Evolutionary conservation across 2,888 invertebrate species (phyloP).

Genomic region (Zygothrica quintamaculata): DNA sequence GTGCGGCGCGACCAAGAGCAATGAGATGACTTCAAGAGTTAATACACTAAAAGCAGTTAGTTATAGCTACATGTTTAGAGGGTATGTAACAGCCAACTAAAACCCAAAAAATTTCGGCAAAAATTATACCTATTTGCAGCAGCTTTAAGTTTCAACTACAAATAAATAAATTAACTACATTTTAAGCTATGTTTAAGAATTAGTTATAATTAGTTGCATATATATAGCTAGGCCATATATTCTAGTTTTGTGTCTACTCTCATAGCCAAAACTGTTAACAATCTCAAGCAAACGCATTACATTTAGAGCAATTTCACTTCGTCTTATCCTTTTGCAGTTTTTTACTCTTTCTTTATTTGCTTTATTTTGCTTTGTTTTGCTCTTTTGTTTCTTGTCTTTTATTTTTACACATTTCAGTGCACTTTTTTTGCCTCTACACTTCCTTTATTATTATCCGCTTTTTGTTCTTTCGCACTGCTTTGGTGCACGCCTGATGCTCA

Average conservation of each 20-base stretch:
- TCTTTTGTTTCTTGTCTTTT: slow-evolving; percentile 5
- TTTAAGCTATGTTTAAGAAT: too few species aligned
- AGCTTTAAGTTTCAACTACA: too few species aligned
- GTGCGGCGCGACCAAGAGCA: slow-evolving; percentile 44
- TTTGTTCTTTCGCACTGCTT: slow-evolving; percentile 39
- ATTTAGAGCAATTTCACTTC: slow-evolving; percentile 44
- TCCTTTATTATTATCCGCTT: slow-evolving; percentile 1
- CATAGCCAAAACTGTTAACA: too few species aligned
- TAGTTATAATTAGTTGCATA: too few species aligned
- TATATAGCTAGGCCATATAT: too few species aligned
- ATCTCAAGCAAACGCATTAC: too few species aligned
- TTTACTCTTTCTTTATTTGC: slow-evolving; percentile 10
- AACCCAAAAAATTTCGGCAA: too few species aligned
- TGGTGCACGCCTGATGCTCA: slow-evolving; percentile 64
- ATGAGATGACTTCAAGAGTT: slow-evolving; percentile 26
- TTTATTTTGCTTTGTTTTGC: slow-evolving; percentile 13
- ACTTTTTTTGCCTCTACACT: neutral
- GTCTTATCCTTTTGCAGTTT: slow-evolving; percentile 11
- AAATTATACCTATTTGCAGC: too few species aligned
- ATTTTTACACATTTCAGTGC: neutral
- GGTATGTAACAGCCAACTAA: too few species aligned
- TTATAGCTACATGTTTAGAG: too few species aligned
- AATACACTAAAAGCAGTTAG: slow-evolving; percentile 23
- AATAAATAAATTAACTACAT: too few species aligned
- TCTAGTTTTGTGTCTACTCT: too few species aligned